Percentiles rank a stretch among this genome's conserved stretches.
Conservation (phyloP, 2,797 vertebrate species). For the Clamator glandarius region DNA sequence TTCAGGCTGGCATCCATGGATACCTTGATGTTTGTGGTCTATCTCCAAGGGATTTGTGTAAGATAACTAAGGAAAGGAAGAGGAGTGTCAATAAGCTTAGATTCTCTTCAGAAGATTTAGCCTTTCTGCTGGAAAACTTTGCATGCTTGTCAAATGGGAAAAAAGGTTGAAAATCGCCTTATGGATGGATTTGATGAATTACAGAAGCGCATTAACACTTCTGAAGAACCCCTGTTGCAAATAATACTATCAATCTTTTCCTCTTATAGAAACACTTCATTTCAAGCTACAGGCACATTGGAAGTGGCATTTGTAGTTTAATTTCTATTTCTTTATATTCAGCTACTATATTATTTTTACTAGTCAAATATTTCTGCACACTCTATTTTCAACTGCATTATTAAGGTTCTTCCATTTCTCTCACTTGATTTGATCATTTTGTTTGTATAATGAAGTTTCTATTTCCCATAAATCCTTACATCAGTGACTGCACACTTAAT, state of each 20-base stretch:
- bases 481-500: neutral
- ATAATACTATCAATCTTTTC: neutral
- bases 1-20: conserved; percentile 1
- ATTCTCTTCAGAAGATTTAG: neutral
- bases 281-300: neutral
- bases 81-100: neutral
- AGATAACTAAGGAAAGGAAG: conserved; percentile 10
- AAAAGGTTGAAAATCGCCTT: neutral
- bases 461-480: neutral
- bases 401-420: neutral
- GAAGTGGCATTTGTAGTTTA: neutral
- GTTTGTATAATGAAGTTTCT: neutral
- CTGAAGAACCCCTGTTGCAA: neutral
- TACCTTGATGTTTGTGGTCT: neutral
- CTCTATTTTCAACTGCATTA: neutral
- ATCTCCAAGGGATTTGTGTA: conserved; percentile 16
- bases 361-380: neutral
- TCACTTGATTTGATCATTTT: neutral
- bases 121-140: neutral
- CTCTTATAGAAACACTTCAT: neutral
- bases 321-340: neutral
- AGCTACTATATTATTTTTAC: neutral
- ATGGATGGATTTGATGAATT: neutral
- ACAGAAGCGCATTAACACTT: neutral
- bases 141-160: neutral